A percentile compares a stretch with the other conserved stretches of the same genome.
phyloP scores from a whole-genome alignment of 2,113 vertebrate species.

The Oncorhynchus masou region DNA sequence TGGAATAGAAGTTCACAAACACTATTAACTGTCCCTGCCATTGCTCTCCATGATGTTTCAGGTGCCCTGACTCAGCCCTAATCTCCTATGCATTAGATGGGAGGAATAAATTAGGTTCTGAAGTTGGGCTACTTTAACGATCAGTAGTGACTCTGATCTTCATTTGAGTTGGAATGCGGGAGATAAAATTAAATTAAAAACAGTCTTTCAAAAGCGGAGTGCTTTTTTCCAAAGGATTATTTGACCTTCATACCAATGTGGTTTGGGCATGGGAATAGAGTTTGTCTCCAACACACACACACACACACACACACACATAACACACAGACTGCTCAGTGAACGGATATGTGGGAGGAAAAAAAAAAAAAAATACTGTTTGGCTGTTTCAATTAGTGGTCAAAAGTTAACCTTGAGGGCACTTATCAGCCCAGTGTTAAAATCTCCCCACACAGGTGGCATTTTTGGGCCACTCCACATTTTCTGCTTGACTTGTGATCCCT shows the following conservation, averaged over 20 bases:
- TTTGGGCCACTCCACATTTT: constrained; percentile 13
- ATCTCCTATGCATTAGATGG: constrained; percentile 7
- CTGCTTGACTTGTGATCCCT: background rate
- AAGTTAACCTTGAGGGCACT: constrained; percentile 28
- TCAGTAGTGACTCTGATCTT: background rate
- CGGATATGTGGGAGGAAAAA: background rate
- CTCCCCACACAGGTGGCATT: background rate
- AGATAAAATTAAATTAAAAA: background rate
- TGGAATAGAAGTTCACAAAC: background rate
- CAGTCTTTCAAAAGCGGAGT: background rate
- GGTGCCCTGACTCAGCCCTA: background rate
- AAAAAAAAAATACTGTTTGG: background rate
- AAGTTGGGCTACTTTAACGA: background rate
- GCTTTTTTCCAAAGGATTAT: background rate
- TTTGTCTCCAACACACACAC: background rate
- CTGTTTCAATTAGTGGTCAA: constrained; percentile 7
- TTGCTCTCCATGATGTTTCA: background rate
- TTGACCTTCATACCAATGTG: background rate
- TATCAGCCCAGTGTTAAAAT: constrained; percentile 21
- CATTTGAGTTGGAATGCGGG: background rate
- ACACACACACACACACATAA: constrained; percentile 8
- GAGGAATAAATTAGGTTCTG: background rate
- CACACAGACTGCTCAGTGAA: constrained; percentile 3
- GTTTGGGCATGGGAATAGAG: background rate
- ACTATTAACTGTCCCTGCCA: background rate